A percentile compares a stretch with the other conserved stretches of the same genome.
Evolutionary conservation across 2,888 invertebrate genomes (phyloP).

Genomic region (Orchesella flavescens): DNA sequence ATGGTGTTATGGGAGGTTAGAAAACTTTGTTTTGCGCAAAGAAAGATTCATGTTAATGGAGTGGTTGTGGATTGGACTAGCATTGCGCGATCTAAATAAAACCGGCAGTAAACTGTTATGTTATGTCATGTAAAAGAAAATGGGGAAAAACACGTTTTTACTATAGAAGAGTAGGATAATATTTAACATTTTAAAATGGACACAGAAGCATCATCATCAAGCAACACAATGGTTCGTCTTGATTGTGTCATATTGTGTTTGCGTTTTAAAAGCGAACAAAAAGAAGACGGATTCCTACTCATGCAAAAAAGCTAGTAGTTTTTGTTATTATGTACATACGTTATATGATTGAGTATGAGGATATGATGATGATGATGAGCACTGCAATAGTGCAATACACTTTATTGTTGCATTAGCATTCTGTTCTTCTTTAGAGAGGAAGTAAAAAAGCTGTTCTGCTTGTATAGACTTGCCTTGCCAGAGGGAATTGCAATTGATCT

Average conservation of each 20-base stretch:
- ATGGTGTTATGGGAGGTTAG: no score
- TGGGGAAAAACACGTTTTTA: constrained; percentile 25
- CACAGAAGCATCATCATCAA: not conserved
- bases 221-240: not conserved
- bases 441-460: constrained; percentile 1
- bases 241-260: constrained; percentile 16
- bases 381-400: not conserved
- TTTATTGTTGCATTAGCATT: not conserved
- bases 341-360: no score
- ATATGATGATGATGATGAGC: constrained; percentile 1
- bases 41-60: no score
- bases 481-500: constrained; percentile 36
- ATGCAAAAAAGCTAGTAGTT: no score
- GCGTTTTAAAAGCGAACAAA: no score
- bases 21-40: no score
- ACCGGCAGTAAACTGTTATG: constrained; percentile 44
- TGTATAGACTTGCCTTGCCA: constrained; percentile 24
- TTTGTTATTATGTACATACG: no score
- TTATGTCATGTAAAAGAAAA: constrained; percentile 1
- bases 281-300: no score
- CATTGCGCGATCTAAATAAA: constrained; percentile 44
- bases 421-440: no score
- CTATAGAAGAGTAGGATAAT: not conserved
- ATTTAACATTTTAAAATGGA: constrained; percentile 17
- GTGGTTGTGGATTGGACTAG: no score